phyloP scores from a whole-genome alignment of 2,797 vertebrate genomes.

The Sylvilagus floridanus region DNA sequence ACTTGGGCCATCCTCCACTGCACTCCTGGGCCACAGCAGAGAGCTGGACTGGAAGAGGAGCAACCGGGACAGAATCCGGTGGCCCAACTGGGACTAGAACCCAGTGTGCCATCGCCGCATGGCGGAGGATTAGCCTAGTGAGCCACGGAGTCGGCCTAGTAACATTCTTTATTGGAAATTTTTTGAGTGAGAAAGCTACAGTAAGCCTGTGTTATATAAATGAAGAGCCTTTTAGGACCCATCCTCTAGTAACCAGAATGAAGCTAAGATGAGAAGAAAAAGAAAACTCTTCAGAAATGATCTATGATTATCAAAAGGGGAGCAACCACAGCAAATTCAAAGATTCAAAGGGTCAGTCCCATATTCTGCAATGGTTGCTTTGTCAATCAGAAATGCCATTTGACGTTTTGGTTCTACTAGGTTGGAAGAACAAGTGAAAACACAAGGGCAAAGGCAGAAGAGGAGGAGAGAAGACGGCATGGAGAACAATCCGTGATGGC shows the following conservation, averaged over 20 bases:
- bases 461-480: not conserved
- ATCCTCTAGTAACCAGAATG: not conserved
- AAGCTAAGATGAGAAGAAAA: conserved; percentile 23
- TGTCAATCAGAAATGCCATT: not conserved
- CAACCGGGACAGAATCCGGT: too few relatives aligned
- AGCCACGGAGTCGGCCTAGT: too few relatives aligned
- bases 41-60: too few relatives aligned
- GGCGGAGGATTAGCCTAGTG: too few relatives aligned
- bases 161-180: conserved; percentile 5
- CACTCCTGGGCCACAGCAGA: too few relatives aligned
- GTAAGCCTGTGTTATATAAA: not conserved
- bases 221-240: not conserved
- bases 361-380: conserved; percentile 16
- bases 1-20: too few relatives aligned
- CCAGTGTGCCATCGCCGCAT: too few relatives aligned
- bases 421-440: not conserved
- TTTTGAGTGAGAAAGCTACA: not conserved
- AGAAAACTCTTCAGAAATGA: conserved; percentile 12
- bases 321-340: not conserved
- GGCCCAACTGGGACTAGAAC: too few relatives aligned
- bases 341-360: not conserved
- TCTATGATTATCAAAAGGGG: not conserved
- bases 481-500: not conserved
- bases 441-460: not conserved
- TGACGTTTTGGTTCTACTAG: not conserved